These are phyloP conservation scores for Masticophis lateralis DNA, from an alignment of 2,797 vertebrate genomes.

Conservation along the genomic window DNA sequence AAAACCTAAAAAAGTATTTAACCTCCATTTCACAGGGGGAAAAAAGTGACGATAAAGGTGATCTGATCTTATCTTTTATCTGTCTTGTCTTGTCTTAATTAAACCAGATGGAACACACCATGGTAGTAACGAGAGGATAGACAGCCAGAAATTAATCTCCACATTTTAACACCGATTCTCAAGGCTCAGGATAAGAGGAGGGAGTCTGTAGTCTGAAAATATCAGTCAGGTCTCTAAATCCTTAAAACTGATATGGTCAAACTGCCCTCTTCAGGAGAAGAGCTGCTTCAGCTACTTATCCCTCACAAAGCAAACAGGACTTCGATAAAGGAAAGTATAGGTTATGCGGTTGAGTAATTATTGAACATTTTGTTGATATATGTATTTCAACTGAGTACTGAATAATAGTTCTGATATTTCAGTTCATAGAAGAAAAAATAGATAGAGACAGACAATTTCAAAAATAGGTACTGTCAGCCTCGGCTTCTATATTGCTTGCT, in stretches of 20 bases:
- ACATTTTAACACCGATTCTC: background rate
- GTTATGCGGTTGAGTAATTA: background rate
- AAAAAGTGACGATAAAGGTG: background rate
- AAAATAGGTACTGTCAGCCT: background rate
- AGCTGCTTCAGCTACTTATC: background rate
- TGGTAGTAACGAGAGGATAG: background rate
- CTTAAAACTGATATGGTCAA: background rate
- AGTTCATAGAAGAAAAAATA: background rate
- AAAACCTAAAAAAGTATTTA: background rate
- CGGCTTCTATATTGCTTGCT: too few relatives aligned
- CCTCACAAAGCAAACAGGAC: background rate
- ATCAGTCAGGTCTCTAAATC: background rate
- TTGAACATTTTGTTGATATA: background rate
- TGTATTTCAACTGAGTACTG: background rate
- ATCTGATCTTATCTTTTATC: background rate
- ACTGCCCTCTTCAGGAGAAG: background rate
- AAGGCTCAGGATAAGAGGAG: background rate
- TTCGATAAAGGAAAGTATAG: background rate
- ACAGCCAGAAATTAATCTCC: background rate
- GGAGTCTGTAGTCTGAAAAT: background rate
- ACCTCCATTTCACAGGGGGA: background rate
- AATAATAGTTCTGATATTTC: background rate
- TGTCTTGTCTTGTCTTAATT: background rate
- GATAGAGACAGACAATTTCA: background rate
- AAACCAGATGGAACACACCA: background rate